Conservation (phyloP, 2,113 vertebrate genomes). For the Mastomys natalensis region DNA sequence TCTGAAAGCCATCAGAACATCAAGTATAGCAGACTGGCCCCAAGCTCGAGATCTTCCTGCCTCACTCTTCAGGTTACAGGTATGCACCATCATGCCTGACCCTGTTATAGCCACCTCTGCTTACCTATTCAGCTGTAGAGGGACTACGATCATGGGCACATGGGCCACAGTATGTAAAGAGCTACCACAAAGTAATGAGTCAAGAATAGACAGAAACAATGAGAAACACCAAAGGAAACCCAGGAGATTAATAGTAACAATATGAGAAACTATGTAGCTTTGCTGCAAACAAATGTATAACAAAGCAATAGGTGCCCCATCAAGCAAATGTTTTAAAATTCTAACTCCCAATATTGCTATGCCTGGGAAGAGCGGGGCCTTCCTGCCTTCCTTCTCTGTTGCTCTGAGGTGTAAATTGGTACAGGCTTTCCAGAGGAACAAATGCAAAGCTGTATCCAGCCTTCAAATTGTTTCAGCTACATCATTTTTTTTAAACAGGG, state of each 20-base stretch:
- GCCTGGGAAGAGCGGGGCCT: slow-evolving; percentile 25
- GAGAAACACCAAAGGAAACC: not conserved
- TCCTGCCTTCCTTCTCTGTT: not conserved
- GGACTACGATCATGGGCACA: not conserved
- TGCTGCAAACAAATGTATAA: slow-evolving; percentile 45
- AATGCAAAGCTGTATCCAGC: slow-evolving; percentile 60
- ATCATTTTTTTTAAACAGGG: slow-evolving; percentile 49
- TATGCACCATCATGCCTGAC: too few relatives aligned
- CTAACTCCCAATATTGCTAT: slow-evolving; percentile 30
- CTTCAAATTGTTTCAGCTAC: slow-evolving; percentile 76
- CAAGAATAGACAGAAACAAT: not conserved
- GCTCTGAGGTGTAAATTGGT: slow-evolving; percentile 64
- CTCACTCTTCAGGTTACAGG: too few relatives aligned
- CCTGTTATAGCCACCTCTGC: not conserved
- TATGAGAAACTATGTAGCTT: not conserved
- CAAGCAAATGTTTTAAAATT: slow-evolving; percentile 70
- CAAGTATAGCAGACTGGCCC: not conserved
- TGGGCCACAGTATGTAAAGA: slow-evolving; percentile 42
- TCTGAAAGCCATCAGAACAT: not conserved
- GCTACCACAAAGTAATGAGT: not conserved
- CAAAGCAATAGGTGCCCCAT: slow-evolving; percentile 41
- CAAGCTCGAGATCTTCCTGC: not conserved
- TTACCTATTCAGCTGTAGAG: not conserved
- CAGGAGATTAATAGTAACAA: slow-evolving; percentile 27
- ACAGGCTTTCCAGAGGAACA: slow-evolving; percentile 58